phyloP scores from a whole-genome alignment of 2,888 invertebrate genomes.

The Pandemis heparana region DNA sequence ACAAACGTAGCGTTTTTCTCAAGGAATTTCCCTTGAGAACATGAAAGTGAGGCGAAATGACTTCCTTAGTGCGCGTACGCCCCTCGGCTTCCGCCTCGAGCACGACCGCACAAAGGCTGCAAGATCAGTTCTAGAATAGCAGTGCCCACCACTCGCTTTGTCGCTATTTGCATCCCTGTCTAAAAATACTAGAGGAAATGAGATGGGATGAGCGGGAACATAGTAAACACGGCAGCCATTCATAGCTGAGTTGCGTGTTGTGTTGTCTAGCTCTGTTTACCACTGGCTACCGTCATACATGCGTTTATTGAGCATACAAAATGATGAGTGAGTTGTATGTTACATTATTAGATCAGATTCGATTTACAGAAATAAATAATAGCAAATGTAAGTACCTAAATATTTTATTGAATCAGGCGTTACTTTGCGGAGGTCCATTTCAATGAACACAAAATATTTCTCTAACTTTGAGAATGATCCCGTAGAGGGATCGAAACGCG shows the following conservation, averaged over 20 bases:
- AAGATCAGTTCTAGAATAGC: not conserved
- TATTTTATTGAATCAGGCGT: too few relatives aligned
- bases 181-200: not conserved
- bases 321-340: not conserved
- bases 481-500: too few relatives aligned
- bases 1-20: slow-evolving; percentile 27
- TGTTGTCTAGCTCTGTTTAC: not conserved
- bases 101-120: slow-evolving; percentile 24
- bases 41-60: slow-evolving; percentile 30
- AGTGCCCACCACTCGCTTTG: not conserved
- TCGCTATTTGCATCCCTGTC: not conserved
- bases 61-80: slow-evolving; percentile 36
- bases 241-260: not conserved
- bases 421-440: too few relatives aligned
- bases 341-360: not conserved
- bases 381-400: too few relatives aligned
- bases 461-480: too few relatives aligned
- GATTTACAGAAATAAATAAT: not conserved
- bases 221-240: not conserved
- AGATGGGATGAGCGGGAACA: not conserved
- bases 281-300: not conserved
- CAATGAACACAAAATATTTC: too few relatives aligned
- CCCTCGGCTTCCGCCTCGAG: slow-evolving; percentile 29
- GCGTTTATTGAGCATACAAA: not conserved
- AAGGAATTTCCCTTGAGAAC: slow-evolving; percentile 30